Percentiles rank a stretch among this genome's conserved stretches.
Conservation (phyloP, 2,113 vertebrate species). For the Microtus ochrogaster region DNA sequence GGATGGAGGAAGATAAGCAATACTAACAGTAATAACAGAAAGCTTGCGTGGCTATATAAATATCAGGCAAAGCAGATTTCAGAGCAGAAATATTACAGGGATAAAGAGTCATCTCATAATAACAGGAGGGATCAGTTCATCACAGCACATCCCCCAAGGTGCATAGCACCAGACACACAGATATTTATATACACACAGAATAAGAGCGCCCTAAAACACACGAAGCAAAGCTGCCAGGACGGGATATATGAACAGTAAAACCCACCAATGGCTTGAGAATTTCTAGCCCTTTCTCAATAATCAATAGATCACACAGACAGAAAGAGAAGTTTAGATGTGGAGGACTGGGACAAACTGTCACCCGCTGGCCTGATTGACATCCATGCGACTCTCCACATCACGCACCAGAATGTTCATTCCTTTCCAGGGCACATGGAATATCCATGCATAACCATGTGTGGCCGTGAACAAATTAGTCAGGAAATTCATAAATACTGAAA, state of each 20-base stretch:
- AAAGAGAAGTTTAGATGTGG: background rate
- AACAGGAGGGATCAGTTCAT: background rate
- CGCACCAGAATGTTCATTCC: background rate
- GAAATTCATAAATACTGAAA: background rate
- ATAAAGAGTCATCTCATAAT: slow-evolving; percentile 24
- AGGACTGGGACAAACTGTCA: background rate
- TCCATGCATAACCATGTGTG: background rate
- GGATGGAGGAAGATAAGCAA: background rate
- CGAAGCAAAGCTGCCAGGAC: background rate
- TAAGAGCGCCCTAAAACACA: slow-evolving; percentile 2
- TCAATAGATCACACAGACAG: slow-evolving; percentile 32
- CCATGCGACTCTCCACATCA: too few species aligned
- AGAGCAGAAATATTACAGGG: slow-evolving; percentile 49
- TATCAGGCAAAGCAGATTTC: slow-evolving; percentile 25
- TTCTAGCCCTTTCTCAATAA: slow-evolving; percentile 18
- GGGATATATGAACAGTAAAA: slow-evolving; percentile 29
- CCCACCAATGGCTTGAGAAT: background rate
- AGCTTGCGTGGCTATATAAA: background rate
- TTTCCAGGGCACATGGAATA: background rate
- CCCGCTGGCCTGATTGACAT: background rate
- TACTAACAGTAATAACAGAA: background rate
- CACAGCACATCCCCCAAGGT: background rate
- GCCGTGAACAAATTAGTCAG: background rate
- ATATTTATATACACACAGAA: background rate
- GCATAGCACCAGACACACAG: background rate